These are phyloP conservation scores for Drosophila setosimentum DNA, from an alignment of 2,888 invertebrate genomes.

Conservation along the genomic window DNA sequence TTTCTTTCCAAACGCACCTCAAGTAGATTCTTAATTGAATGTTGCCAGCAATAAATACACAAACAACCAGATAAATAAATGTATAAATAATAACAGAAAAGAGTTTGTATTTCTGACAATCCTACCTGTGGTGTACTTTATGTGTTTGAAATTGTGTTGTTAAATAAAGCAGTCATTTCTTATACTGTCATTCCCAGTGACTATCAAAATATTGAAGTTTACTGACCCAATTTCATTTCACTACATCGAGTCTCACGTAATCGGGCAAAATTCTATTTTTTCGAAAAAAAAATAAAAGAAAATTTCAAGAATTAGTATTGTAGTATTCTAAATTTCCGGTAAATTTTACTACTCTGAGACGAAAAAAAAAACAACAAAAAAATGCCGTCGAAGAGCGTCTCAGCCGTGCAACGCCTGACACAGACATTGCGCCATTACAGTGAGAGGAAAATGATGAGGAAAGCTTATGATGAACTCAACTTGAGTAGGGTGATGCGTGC, in stretches of 20 bases:
- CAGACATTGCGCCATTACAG: constrained; percentile 28
- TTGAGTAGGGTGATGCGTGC: not conserved
- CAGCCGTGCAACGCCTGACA: constrained; percentile 36
- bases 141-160: not conserved
- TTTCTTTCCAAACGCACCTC: constrained; percentile 30
- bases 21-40: constrained; percentile 70
- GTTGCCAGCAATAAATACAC: constrained; percentile 45
- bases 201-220: not conserved
- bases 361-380: not conserved
- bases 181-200: constrained; percentile 44
- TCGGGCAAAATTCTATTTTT: constrained; percentile 41
- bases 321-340: constrained; percentile 7
- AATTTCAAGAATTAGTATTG: not conserved
- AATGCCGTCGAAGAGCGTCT: constrained; percentile 43
- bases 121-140: not conserved
- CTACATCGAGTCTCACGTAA: constrained; percentile 5
- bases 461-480: constrained; percentile 3
- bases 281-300: not conserved
- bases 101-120: not conserved
- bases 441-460: not conserved
- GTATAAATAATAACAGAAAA: constrained; percentile 27
- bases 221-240: constrained; percentile 30
- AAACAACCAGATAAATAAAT: constrained; percentile 53
- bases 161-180: constrained; percentile 18
- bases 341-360: not conserved